Conservation (phyloP, 2,113 vertebrate species). For the Pseudopodoces humilis region DNA sequence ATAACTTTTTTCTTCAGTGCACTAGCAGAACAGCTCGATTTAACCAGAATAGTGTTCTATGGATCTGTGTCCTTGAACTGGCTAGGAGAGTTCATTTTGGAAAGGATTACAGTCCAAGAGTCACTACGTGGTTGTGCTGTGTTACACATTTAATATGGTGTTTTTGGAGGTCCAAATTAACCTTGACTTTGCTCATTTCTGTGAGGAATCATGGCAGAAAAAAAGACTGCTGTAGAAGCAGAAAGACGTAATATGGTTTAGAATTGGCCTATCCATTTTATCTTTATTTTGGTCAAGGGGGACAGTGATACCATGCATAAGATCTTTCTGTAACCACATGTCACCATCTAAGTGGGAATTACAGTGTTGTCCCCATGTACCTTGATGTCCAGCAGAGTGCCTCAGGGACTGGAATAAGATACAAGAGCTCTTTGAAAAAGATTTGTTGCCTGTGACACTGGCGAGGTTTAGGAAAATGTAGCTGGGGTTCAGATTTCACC, state of each 20-base stretch:
- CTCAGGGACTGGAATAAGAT: not conserved
- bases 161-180: not conserved
- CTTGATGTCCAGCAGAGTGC: not conserved
- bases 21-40: not conserved
- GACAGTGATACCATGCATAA: rapidly evolving
- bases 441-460: not conserved
- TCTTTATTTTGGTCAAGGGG: not conserved
- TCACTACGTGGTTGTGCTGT: rapidly evolving
- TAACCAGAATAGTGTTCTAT: not conserved
- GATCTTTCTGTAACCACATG: not conserved
- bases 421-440: rapidly evolving
- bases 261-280: not conserved
- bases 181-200: not conserved
- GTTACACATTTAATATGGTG: not conserved
- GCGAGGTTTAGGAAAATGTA: not conserved
- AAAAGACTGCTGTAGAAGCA: not conserved
- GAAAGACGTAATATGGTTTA: not conserved
- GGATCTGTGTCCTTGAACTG: not conserved
- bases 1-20: not conserved
- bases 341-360: not conserved
- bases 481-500: not conserved
- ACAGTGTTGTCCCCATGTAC: not conserved
- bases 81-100: not conserved
- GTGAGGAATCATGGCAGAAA: not conserved
- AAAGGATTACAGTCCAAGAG: not conserved